Evolutionary conservation across 2,113 vertebrate genomes (phyloP).

Genomic region (Natator depressus): DNA sequence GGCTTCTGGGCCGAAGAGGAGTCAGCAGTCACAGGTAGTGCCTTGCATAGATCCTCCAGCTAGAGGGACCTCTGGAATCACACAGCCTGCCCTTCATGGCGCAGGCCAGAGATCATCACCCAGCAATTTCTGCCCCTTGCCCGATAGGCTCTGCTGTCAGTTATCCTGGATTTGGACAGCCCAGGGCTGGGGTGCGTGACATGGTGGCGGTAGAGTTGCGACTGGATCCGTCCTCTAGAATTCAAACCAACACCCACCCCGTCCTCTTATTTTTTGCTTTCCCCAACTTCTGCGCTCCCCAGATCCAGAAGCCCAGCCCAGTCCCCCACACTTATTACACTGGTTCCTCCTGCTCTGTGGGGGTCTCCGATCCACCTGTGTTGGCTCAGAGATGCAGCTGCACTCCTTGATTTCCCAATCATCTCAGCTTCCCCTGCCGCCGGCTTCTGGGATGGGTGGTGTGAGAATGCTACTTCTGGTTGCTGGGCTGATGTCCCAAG

Average conservation of each 20-base stretch:
- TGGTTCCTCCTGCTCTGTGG: neutral
- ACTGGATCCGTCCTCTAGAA: constrained; percentile 23
- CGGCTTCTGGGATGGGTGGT: fast-evolving
- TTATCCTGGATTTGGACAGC: neutral
- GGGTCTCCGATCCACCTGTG: neutral
- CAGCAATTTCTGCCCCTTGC: neutral
- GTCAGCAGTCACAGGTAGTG: fast-evolving
- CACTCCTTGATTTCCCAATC: neutral
- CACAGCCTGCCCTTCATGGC: fast-evolving
- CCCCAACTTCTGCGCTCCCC: neutral
- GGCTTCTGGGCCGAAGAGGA: neutral
- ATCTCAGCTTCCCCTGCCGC: too few species aligned
- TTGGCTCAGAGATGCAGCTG: neutral
- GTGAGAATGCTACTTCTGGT: neutral
- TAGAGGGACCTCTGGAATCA: neutral
- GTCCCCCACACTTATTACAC: too few species aligned
- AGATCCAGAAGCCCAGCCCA: neutral
- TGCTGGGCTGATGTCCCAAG: too few species aligned
- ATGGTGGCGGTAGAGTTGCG: fast-evolving
- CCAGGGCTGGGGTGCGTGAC: neutral
- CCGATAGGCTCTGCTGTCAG: neutral
- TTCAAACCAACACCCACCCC: constrained; percentile 3
- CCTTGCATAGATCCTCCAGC: neutral
- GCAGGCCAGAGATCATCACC: neutral
- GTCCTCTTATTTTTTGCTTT: neutral